Evolutionary conservation across 1,140 invertebrate genomes (phyloP), one percentile per base, ranked within the genome.

Genomic region (Dreissena rostriformis): DNA sequence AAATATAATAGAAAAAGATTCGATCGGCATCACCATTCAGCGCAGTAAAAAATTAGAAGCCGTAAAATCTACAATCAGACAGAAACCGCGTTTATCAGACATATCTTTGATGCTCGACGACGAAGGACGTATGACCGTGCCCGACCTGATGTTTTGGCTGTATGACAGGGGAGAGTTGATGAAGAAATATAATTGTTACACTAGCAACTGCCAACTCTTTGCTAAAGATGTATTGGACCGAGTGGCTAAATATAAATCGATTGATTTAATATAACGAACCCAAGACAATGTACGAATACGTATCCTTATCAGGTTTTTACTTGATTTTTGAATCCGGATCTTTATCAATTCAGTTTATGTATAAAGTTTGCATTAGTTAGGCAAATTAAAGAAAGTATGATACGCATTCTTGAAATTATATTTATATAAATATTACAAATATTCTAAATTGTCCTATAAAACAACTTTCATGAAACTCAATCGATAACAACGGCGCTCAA

Each of bases 1-100:
- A 65, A 68, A 65, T 65, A 53, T 65, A 52, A 79, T 79, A 70
- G 76, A 79, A 49, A 79, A 79, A 39, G 14, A 55, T 24, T 5
- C 4, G 2, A 52, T 53, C 14, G 63, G 65, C 1, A 79, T 79
- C n/a, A 70, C 49, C 5, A 66, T 79, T 53, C 76, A 79, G 61
- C 53, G 76, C 68, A 79, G 76, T 17, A 70, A 79, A 53, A n/a
- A 19, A 8, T 1, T 4, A 28, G 0, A 29, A 28, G 65, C 29
- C 22, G 63, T 79, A 0, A 49, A 28, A 24, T 22, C 29, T 29
- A 53, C 12, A 2, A 70, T 53, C 26, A 66, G 65, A 57, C 65
- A 70, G 19, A 6, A 19, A 2, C 19, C 57, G 10, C n/a, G 55
- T 29, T 7, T 61, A 28, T 28, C 8, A 29, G 53, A 19, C 7